Evolutionary conservation across 2,888 invertebrate genomes (phyloP).

Genomic region (Hypselothyrea guttata): DNA sequence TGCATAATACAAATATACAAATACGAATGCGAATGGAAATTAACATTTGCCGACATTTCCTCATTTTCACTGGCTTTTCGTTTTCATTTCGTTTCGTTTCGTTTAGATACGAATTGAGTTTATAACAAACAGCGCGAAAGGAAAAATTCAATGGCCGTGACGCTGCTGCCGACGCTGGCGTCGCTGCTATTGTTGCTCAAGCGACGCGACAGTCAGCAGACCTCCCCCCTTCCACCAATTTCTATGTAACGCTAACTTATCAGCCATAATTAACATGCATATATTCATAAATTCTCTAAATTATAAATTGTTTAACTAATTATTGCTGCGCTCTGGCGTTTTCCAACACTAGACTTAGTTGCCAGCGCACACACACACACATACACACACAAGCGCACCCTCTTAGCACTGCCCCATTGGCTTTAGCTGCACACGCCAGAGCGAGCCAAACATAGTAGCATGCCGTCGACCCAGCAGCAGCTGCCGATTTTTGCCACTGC

Average conservation of each 20-base stretch:
- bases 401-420: constrained; percentile 70
- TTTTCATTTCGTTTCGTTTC: constrained; percentile 63
- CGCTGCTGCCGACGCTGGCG: constrained; percentile 46
- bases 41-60: constrained; percentile 50
- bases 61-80: constrained; percentile 51
- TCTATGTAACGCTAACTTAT: no score
- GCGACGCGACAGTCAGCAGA: constrained; percentile 58
- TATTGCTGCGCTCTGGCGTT: constrained; percentile 52
- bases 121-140: constrained; percentile 48
- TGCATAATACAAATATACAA: constrained; percentile 43
- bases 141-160: constrained; percentile 78
- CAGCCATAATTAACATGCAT: no score
- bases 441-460: constrained; percentile 54
- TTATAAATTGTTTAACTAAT: constrained; percentile 66
- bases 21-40: constrained; percentile 30
- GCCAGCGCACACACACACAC: constrained; percentile 43
- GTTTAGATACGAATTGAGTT: constrained; percentile 42
- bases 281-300: no score
- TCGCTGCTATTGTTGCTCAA: constrained; percentile 54
- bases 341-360: constrained; percentile 58
- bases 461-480: constrained; percentile 46
- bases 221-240: constrained; percentile 23
- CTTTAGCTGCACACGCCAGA: constrained; percentile 35
- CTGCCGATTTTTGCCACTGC: constrained; percentile 35
- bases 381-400: constrained; percentile 24